Conservation (phyloP, 1,140 invertebrate genomes). For the Drosophila tristis region DNA sequence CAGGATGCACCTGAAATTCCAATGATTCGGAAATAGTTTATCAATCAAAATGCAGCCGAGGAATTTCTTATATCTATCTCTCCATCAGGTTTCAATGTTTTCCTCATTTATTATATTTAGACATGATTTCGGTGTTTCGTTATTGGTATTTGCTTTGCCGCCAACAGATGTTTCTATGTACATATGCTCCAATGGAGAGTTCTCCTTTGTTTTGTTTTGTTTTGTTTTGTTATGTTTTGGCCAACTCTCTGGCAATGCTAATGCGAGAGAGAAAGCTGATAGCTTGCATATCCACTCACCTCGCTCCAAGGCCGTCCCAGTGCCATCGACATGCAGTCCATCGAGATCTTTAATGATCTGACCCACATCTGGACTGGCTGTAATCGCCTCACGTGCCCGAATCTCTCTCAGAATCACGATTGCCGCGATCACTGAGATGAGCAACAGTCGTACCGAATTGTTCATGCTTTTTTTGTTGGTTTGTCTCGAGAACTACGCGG, state of each 20-base stretch:
- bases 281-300: constrained; percentile 36
- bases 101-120: too few relatives aligned
- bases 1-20: constrained; percentile 50
- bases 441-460: background rate
- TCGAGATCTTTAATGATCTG: constrained; percentile 66
- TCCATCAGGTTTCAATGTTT: too few relatives aligned
- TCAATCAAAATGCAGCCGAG: background rate
- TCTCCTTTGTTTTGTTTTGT: background rate
- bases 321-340: constrained; percentile 38
- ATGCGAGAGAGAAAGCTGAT: too few relatives aligned
- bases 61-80: too few relatives aligned
- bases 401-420: constrained; percentile 39
- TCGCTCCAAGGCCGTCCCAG: background rate
- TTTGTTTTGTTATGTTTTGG: too few relatives aligned
- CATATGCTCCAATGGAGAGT: too few relatives aligned
- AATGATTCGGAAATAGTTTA: background rate
- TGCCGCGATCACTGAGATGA: constrained; percentile 9
- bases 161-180: too few relatives aligned
- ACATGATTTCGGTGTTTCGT: too few relatives aligned
- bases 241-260: too few relatives aligned
- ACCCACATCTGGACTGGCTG: constrained; percentile 61
- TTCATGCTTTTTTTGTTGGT: background rate
- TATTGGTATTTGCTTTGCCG: too few relatives aligned
- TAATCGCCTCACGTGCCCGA: constrained; percentile 55
- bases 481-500: too few relatives aligned